phyloP scores from a whole-genome alignment of 64 coral and sea anemone species.

The Pocillopora verrucosa region DNA sequence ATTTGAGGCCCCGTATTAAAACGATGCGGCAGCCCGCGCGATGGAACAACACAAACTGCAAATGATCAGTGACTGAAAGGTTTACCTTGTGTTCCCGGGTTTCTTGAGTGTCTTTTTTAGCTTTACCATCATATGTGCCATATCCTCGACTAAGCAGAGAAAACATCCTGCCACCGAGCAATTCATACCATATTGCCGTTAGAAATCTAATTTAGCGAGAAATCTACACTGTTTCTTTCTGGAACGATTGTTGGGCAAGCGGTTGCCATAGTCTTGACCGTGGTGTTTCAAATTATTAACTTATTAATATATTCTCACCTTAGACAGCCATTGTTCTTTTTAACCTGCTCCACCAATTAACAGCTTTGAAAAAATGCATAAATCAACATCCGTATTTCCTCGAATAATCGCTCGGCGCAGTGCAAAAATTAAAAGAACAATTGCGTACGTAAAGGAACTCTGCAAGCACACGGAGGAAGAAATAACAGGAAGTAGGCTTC shows the following conservation, averaged over 20 bases:
- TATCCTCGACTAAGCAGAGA: conserved; percentile 62
- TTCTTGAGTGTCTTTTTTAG: conserved; percentile 56
- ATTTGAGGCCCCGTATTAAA: neutral
- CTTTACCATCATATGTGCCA: conserved; percentile 62
- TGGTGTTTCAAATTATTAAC: neutral
- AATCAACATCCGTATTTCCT: too few species aligned
- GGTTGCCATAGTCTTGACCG: conserved; percentile 27
- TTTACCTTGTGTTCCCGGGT: conserved; percentile 15
- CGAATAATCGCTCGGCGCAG: too few species aligned
- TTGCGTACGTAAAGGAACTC: too few species aligned
- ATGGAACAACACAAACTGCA: neutral
- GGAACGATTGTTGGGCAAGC: conserved; percentile 13
- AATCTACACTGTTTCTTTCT: neutral
- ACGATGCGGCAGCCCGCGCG: neutral
- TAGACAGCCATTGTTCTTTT: neutral
- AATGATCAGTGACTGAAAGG: neutral
- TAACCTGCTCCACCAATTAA: neutral
- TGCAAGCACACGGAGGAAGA: too few species aligned
- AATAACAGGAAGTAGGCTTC: too few species aligned
- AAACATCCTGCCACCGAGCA: conserved; percentile 18
- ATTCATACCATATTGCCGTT: neutral
- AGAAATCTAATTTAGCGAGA: neutral
- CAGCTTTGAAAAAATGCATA: too few species aligned
- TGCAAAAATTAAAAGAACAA: too few species aligned
- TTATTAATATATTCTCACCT: conserved; percentile 32